A percentile compares a stretch with the other conserved stretches of the same genome.
These are phyloP conservation scores for Megaceryle maxima DNA, from an alignment of 2,113 vertebrate species.

Conservation along the genomic window DNA sequence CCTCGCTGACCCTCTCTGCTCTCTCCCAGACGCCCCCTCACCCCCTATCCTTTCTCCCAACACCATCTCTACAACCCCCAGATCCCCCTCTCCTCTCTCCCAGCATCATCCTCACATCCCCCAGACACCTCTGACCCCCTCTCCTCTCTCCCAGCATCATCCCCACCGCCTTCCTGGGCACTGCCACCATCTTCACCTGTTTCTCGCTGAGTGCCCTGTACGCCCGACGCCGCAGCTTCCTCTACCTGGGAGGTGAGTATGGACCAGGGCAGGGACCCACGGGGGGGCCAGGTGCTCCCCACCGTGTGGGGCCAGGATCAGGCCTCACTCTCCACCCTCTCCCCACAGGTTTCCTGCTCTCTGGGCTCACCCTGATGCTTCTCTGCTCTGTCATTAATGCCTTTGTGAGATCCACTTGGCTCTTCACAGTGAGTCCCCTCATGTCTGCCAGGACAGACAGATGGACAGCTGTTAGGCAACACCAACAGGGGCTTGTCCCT, in stretches of 20 bases:
- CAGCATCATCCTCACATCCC: no score
- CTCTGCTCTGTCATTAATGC: slow-evolving; percentile 87
- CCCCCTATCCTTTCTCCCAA: no score
- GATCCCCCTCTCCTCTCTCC: no score
- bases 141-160: slow-evolving; percentile 82
- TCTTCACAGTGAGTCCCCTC: slow-evolving; percentile 83
- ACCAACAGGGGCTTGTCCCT: neutral
- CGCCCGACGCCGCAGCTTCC: slow-evolving; percentile 89
- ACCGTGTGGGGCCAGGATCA: accelerated
- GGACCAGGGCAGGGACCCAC: neutral
- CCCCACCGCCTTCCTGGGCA: slow-evolving; percentile 91
- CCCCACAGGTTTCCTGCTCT: slow-evolving; percentile 86
- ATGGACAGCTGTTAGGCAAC: neutral
- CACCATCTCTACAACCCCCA: no score
- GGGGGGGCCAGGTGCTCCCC: neutral
- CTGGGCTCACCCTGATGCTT: slow-evolving; percentile 84
- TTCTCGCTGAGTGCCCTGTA: slow-evolving; percentile 95
- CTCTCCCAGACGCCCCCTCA: neutral
- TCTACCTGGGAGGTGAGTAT: slow-evolving; percentile 89
- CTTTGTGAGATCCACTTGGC: slow-evolving; percentile 85
- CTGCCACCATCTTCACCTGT: slow-evolving; percentile 88
- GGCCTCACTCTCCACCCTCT: no score
- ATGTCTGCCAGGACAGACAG: neutral
- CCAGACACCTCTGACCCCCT: no score
- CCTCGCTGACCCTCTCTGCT: neutral